Conservation (phyloP, 2,888 invertebrate genomes). For the Ischnus inquisitorius region DNA sequence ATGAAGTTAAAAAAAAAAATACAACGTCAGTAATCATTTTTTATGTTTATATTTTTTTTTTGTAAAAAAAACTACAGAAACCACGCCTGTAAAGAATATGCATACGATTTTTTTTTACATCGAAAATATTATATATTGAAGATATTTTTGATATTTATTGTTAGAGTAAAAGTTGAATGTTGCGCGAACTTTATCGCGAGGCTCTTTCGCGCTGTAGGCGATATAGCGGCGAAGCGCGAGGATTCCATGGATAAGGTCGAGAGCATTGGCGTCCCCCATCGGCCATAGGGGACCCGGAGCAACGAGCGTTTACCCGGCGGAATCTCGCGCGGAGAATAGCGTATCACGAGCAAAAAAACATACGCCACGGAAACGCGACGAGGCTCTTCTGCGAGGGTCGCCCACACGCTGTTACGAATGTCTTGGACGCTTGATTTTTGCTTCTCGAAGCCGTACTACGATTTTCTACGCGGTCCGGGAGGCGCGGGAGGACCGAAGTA, state of each 20-base stretch:
- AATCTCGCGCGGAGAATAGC: constrained; percentile 4
- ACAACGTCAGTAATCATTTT: not conserved
- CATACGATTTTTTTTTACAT: no score
- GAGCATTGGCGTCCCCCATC: not conserved
- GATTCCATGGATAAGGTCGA: constrained; percentile 37
- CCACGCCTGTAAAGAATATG: no score
- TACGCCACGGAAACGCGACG: constrained; percentile 4
- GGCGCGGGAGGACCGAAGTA: not conserved
- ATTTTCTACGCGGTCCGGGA: not conserved
- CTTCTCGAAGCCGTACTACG: constrained; percentile 13
- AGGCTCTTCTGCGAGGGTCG: constrained; percentile 36
- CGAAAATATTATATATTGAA: not conserved
- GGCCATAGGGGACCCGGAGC: not conserved
- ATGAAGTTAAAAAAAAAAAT: constrained; percentile 28
- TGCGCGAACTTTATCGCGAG: constrained; percentile 25
- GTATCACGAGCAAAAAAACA: constrained; percentile 12
- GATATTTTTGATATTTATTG: not conserved
- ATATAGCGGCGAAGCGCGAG: constrained; percentile 3
- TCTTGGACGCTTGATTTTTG: constrained; percentile 39
- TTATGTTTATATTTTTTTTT: no score
- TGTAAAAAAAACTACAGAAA: no score
- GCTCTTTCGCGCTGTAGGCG: constrained; percentile 15
- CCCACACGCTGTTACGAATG: constrained; percentile 53
- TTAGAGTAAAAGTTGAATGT: not conserved
- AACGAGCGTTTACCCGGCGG: constrained; percentile 1